Percentiles rank a stretch among this genome's conserved stretches.
Conservation (phyloP, 30 jellyfish, hydroid and myxozoan genomes). For the Turritopsis rubra region DNA sequence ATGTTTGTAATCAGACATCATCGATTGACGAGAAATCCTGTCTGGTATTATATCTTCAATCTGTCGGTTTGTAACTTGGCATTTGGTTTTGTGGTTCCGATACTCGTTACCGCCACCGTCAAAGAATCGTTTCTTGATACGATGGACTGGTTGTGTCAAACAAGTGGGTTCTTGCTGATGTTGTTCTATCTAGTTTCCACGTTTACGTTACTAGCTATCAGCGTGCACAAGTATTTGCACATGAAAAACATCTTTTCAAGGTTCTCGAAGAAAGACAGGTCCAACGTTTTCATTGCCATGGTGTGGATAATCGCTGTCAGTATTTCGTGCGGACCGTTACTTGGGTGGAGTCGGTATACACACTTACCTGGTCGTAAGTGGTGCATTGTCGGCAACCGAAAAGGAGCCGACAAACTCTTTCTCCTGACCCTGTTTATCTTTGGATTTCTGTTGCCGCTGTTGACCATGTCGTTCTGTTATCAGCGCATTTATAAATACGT, state of each 20-base stretch:
- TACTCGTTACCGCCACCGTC: not conserved
- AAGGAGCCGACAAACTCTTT: not conserved
- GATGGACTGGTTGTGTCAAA: not conserved
- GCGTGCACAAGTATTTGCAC: not conserved
- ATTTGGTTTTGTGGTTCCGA: not conserved
- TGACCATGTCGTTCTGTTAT: not conserved
- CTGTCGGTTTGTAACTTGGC: not conserved
- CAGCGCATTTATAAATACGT: slow-evolving; percentile 11
- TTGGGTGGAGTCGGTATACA: slow-evolving; percentile 8
- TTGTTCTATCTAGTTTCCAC: not conserved
- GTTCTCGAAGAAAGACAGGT: not conserved
- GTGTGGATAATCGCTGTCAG: not conserved
- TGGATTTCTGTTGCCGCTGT: slow-evolving; percentile 1
- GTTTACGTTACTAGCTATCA: not conserved
- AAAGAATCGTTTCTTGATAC: slow-evolving; percentile 6
- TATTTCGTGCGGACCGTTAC: slow-evolving; percentile 6
- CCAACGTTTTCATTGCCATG: not conserved
- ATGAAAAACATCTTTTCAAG: not conserved
- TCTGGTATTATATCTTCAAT: not conserved
- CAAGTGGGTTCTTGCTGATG: not conserved
- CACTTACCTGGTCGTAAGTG: not conserved
- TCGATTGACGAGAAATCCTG: not conserved
- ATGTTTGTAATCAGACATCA: not conserved
- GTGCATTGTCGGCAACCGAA: not conserved
- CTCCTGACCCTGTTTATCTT: not conserved